phyloP scores from a whole-genome alignment of 1,140 invertebrate genomes.

The Aphidius ervi region DNA sequence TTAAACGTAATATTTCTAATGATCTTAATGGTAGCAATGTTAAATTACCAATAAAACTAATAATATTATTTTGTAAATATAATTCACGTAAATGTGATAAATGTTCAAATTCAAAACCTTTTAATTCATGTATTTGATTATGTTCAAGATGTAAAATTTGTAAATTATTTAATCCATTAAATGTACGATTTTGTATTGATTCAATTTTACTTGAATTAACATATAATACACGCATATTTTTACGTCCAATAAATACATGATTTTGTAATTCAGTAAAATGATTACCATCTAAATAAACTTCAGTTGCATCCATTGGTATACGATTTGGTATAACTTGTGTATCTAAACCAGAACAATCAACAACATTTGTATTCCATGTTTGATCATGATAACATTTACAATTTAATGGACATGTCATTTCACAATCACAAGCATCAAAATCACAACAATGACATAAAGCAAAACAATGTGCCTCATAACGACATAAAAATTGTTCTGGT shows the following conservation, averaged over 20 bases:
- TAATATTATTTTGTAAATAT: conserved; percentile 82
- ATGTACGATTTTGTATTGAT: conserved; percentile 85
- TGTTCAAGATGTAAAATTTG: conserved; percentile 80
- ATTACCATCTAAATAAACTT: conserved; percentile 88
- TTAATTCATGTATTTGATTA: conserved; percentile 73
- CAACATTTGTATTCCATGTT: conserved; percentile 88
- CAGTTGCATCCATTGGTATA: conserved; percentile 91
- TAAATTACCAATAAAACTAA: conserved; percentile 73
- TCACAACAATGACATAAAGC: conserved; percentile 90
- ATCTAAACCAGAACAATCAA: conserved; percentile 78
- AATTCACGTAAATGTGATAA: conserved; percentile 75
- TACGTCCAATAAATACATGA: conserved; percentile 86
- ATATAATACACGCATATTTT: conserved; percentile 80
- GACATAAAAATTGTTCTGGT: conserved; percentile 81
- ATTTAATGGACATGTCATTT: conserved; percentile 89
- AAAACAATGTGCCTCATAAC: conserved; percentile 89
- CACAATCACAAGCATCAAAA: conserved; percentile 91
- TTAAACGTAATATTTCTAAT: conserved; percentile 74
- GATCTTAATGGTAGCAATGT: conserved; percentile 74
- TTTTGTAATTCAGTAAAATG: conserved; percentile 78
- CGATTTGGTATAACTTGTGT: conserved; percentile 73
- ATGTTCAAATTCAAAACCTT: conserved; percentile 88
- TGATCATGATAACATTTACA: conserved; percentile 91
- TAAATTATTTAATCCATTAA: conserved; percentile 80
- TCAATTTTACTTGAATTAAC: conserved; percentile 83